Conservation (phyloP, 2,797 vertebrate genomes). For the Spinibarbus caldwelli region DNA sequence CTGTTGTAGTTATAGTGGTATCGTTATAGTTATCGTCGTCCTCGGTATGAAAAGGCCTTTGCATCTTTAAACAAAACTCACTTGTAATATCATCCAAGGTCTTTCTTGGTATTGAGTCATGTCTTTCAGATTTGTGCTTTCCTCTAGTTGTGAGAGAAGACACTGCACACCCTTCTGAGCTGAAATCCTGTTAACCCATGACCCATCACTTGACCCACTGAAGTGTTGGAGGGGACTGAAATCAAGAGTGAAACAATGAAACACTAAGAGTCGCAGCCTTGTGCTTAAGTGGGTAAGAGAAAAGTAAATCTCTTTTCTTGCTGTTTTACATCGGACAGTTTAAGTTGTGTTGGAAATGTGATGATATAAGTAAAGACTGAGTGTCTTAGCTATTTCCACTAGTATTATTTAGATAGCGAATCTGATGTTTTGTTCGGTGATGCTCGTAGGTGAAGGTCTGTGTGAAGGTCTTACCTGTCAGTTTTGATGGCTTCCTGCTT, state of each 20-base stretch:
- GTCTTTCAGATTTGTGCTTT: neutral
- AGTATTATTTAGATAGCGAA: neutral
- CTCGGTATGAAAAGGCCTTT: neutral
- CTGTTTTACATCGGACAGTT: neutral
- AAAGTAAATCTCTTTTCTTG: conserved; percentile 18
- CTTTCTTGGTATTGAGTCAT: neutral
- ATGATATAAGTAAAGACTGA: neutral
- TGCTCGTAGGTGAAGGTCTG: conserved; percentile 26
- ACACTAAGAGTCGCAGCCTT: conserved; percentile 47
- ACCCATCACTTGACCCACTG: conserved; percentile 65
- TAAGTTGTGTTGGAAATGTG: neutral
- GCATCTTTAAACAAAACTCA: neutral
- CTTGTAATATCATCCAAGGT: neutral
- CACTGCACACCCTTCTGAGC: conserved; percentile 35
- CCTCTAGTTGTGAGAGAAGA: neutral
- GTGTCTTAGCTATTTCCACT: neutral
- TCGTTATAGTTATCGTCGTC: neutral
- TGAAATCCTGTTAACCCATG: conserved; percentile 65
- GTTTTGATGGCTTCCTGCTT: conserved; percentile 3
- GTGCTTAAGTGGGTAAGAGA: conserved; percentile 32
- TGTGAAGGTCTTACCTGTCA: conserved; percentile 15
- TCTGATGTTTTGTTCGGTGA: neutral
- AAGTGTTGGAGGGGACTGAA: conserved; percentile 58
- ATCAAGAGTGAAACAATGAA: conserved; percentile 60
- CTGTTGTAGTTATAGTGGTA: neutral